Evolutionary conservation across 2,113 vertebrate genomes (phyloP).

Genomic region (Panthera uncia): DNA sequence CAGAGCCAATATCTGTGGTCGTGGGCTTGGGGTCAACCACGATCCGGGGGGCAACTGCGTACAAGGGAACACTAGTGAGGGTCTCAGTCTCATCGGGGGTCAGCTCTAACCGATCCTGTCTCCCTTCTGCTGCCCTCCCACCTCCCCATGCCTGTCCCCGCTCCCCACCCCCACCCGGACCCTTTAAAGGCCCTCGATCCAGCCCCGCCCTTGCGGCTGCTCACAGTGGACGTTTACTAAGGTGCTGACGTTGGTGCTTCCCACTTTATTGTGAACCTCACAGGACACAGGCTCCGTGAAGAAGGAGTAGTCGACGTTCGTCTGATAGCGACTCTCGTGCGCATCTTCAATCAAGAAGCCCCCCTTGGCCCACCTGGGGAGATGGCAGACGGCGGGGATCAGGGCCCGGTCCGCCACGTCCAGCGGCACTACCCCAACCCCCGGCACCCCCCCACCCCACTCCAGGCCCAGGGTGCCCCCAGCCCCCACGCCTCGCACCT

Average conservation of each 20-base stretch:
- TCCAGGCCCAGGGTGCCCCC: background rate
- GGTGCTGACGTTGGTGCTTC: conserved; percentile 98
- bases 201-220: background rate
- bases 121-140: no score
- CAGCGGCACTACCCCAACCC: background rate
- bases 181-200: background rate
- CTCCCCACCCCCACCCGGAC: no score
- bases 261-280: conserved; percentile 96
- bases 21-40: conserved; percentile 94
- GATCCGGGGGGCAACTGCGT: conserved; percentile 93
- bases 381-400: fast-evolving
- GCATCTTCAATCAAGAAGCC: conserved; percentile 94
- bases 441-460: background rate
- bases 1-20: conserved; percentile 93
- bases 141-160: fast-evolving
- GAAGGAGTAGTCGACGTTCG: conserved; percentile 95
- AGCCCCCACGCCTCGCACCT: conserved; percentile 82
- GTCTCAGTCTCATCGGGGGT: fast-evolving
- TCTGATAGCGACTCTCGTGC: conserved; percentile 92
- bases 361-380: conserved; percentile 95
- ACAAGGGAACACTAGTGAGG: background rate
- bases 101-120: fast-evolving
- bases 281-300: conserved; percentile 98
- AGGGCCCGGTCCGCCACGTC: background rate
- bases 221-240: conserved; percentile 98